Evolutionary conservation across 2,113 vertebrate species (phyloP), one percentile per base, ranked within the genome.

Genomic region (Pholis gunnellus): DNA sequence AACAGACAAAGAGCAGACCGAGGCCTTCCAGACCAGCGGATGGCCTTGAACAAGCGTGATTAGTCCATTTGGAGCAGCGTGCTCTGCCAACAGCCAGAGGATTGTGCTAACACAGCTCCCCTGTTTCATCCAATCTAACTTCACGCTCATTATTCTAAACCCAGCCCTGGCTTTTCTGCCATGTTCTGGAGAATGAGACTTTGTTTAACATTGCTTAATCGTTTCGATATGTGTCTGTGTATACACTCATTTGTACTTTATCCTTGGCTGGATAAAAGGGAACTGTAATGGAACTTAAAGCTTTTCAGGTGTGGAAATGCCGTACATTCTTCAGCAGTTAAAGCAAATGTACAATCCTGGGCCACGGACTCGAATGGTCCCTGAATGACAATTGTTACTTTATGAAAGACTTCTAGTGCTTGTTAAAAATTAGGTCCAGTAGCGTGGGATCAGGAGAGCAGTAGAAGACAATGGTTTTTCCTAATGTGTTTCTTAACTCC

Each of bases 41-140:
- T 72, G 85, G 88, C 91, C 93, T 92, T 94, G 89, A 88, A 90
- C 85, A 82, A 84, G 81, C 70, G 60, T 90, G 89, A 92, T 93
- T 92, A 90, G 88, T 90, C 84, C 89, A 92, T 92, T 88, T 93
- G 93, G 83, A 90, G 78, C 78, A 31, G 81, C 48, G n/a, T 65
- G 75, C 38, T 72, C 52, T 89, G 90, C 92, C 93, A 92, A 66
- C 79, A 92, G 85, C 88, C 84, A 85, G 54, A 90, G 89, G 79
- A 88, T 89, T 91, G 91, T 82, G 84, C 89, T 86, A 83, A 88
- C 87, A 77, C 82, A 89, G 81, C 82, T 84, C 79, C 73, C 69
- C 85, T 81, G 79, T 81, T 91, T 89, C 84, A 84, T 92, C 85
- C 83, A 87, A 78, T 91, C 82, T 81, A 83, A 83, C 87, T 91